These are phyloP conservation scores for Tiaroga cobitis DNA, from an alignment of 2,797 vertebrate species.

Conservation along the genomic window DNA sequence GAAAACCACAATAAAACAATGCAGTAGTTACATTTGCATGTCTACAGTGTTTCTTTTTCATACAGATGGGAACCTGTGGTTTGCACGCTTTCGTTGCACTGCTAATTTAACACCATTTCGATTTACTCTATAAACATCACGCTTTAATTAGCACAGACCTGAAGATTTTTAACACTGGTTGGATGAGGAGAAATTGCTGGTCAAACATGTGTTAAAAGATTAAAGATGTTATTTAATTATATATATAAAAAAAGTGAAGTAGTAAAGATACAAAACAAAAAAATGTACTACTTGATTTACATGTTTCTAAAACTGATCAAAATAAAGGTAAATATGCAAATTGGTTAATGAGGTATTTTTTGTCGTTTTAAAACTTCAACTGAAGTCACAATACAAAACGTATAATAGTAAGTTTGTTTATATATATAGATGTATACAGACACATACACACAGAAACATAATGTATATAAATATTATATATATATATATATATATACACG, in stretches of 20 bases:
- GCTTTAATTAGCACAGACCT: neutral
- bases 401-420: too few relatives aligned
- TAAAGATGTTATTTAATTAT: neutral
- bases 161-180: neutral
- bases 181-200: neutral
- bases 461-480: too few relatives aligned
- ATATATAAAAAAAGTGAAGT: too few relatives aligned
- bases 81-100: neutral
- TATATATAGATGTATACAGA: too few relatives aligned
- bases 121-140: neutral
- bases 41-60: neutral
- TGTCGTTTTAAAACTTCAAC: too few relatives aligned
- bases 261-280: neutral
- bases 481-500: too few relatives aligned
- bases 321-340: neutral
- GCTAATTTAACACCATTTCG: neutral
- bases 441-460: too few relatives aligned
- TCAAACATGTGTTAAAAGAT: neutral
- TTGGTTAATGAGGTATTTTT: too few relatives aligned
- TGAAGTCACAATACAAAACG: too few relatives aligned
- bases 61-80: neutral
- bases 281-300: neutral
- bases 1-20: slow-evolving; percentile 53
- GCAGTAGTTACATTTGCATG: slow-evolving; percentile 14
- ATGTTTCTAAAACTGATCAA: neutral